Evolutionary conservation across 2,797 vertebrate genomes (phyloP).

Genomic region (Agapornis canus): DNA sequence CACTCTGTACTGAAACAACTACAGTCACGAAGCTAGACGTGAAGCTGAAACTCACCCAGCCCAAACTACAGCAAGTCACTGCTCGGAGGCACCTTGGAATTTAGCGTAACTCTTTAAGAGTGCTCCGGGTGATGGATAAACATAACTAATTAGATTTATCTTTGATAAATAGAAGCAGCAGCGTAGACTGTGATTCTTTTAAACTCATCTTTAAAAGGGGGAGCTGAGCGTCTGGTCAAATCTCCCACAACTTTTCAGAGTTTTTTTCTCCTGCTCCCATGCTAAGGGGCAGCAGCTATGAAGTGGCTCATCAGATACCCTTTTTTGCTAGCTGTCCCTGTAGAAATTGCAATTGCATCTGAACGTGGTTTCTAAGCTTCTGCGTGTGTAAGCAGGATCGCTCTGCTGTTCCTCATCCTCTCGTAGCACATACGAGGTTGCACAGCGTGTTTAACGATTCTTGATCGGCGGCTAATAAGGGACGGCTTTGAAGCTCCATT

Average conservation of each 20-base stretch:
- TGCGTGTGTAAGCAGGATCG: neutral
- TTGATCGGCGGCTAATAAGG: conserved; percentile 63
- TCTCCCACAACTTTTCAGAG: neutral
- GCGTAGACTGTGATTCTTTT: neutral
- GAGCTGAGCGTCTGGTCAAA: neutral
- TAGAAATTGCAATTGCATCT: neutral
- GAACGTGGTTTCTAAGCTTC: neutral
- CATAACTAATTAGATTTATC: neutral
- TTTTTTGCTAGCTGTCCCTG: neutral
- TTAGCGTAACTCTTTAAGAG: neutral
- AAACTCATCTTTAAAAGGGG: neutral
- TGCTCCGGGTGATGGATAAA: neutral
- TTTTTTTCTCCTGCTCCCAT: neutral
- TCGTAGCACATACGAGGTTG: neutral
- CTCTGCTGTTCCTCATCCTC: neutral
- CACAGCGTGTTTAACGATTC: conserved; percentile 58
- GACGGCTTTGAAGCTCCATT: conserved; percentile 64
- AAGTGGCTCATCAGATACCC: neutral
- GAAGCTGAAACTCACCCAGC: neutral
- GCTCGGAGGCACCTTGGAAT: neutral
- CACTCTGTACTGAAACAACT: neutral
- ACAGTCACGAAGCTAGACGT: neutral
- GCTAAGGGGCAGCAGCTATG: neutral
- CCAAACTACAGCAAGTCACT: neutral
- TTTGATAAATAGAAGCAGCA: neutral